Evolutionary conservation across 2,113 vertebrate genomes (phyloP).

Genomic region (Actenoides hombroni): DNA sequence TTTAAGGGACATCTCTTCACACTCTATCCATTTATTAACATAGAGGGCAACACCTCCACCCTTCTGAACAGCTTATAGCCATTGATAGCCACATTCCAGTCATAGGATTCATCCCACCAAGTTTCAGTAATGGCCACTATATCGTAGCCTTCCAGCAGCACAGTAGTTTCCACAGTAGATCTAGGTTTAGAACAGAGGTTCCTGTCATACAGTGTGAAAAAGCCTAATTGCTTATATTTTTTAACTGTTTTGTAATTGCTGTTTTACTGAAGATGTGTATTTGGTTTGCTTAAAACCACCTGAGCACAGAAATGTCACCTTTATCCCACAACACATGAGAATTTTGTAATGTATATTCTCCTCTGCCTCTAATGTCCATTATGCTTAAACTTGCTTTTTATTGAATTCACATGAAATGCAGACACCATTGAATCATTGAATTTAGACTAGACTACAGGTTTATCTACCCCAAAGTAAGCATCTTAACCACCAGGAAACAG

Average conservation of each 20-base stretch:
- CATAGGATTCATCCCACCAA: too few relatives aligned
- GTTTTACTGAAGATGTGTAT: background rate
- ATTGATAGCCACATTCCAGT: too few relatives aligned
- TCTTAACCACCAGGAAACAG: background rate
- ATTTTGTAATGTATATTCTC: background rate
- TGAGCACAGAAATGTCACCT: background rate
- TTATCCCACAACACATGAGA: background rate
- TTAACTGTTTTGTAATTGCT: background rate
- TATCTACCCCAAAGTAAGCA: background rate
- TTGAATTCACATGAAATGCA: background rate
- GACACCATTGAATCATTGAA: background rate
- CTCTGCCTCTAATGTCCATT: background rate
- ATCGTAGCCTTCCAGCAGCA: too few relatives aligned
- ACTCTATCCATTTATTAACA: too few relatives aligned
- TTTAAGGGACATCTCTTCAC: too few relatives aligned
- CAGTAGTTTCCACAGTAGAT: too few relatives aligned
- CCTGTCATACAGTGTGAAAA: background rate
- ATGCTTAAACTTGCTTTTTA: background rate
- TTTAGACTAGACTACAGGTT: background rate
- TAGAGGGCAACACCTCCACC: too few relatives aligned
- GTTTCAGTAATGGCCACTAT: too few relatives aligned
- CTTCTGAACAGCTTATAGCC: too few relatives aligned
- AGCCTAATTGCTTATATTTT: background rate
- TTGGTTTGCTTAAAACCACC: background rate
- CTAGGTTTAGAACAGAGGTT: background rate